These are phyloP conservation scores for Pseudococcus jackbeardsleyi DNA, from an alignment of 2,888 invertebrate genomes.

Conservation along the genomic window DNA sequence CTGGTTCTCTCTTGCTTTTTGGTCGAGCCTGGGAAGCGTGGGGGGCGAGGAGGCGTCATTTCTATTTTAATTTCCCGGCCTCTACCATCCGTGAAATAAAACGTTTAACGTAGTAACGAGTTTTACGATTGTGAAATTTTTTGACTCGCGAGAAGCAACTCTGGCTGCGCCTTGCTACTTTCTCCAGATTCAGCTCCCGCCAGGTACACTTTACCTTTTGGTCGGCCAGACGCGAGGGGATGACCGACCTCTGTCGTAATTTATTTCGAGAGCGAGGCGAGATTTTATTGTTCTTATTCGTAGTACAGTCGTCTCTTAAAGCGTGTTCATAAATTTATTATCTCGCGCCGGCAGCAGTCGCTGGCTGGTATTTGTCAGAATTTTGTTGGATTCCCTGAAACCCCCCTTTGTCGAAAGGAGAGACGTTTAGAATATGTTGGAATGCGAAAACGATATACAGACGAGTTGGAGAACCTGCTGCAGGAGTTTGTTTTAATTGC, in stretches of 20 bases:
- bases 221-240: neutral
- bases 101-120: constrained; percentile 33
- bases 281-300: constrained; percentile 46
- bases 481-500: too few species aligned
- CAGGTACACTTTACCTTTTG: neutral
- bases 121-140: constrained; percentile 44
- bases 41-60: neutral
- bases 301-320: neutral
- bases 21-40: neutral
- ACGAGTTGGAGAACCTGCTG: too few species aligned
- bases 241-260: neutral
- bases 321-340: constrained; percentile 40
- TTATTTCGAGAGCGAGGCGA: constrained; percentile 31
- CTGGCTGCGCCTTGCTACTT: neutral
- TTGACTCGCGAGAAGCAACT: neutral
- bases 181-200: neutral
- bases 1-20: neutral
- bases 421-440: too few species aligned
- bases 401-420: too few species aligned
- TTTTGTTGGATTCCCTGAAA: neutral
- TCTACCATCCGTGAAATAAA: constrained; percentile 37
- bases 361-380: neutral
- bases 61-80: constrained; percentile 37
- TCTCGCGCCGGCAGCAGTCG: neutral
- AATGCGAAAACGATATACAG: too few species aligned